These are phyloP conservation scores for Leucophenga varia DNA, from an alignment of 1,140 invertebrate genomes.

Conservation along the genomic window DNA sequence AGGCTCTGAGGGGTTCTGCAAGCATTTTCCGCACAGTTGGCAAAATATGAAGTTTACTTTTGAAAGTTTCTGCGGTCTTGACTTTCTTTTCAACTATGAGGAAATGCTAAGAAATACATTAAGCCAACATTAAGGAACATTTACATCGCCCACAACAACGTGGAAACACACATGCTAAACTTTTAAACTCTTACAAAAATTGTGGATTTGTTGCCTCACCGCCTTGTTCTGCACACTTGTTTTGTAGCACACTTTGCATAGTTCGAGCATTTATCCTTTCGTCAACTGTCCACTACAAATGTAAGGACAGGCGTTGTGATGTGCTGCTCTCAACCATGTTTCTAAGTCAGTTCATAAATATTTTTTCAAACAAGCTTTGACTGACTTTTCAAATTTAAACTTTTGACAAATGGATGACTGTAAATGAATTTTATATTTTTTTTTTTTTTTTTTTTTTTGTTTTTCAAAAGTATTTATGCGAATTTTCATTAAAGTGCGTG, in stretches of 20 bases:
- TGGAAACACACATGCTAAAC: too few relatives aligned
- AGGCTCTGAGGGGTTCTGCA: conserved; percentile 1
- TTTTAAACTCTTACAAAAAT: conserved; percentile 32
- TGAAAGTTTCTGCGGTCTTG: conserved; percentile 38
- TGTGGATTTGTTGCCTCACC: conserved; percentile 36
- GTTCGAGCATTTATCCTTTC: too few relatives aligned
- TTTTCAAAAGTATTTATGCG: too few relatives aligned
- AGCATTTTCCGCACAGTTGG: conserved; percentile 36
- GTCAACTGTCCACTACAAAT: too few relatives aligned
- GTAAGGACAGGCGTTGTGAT: too few relatives aligned
- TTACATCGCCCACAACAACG: too few relatives aligned
- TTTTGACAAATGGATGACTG: too few relatives aligned
- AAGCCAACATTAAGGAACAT: conserved; percentile 36
- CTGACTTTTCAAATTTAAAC: conserved; percentile 11
- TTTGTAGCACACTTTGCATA: conserved; percentile 17
- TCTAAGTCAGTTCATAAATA: conserved; percentile 39
- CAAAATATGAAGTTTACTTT: conserved; percentile 41
- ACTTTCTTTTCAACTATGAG: conserved; percentile 34
- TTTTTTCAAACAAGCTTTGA: conserved; percentile 31
- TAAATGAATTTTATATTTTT: too few relatives aligned
- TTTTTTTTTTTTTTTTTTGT: too few relatives aligned
- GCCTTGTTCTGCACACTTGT: too few relatives aligned
- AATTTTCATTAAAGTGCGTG: too few relatives aligned
- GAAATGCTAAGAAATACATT: conserved; percentile 37
- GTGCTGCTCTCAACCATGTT: too few relatives aligned